These are phyloP conservation scores for Reticulitermes speratus DNA, from an alignment of 1,140 invertebrate species.

Conservation along the genomic window DNA sequence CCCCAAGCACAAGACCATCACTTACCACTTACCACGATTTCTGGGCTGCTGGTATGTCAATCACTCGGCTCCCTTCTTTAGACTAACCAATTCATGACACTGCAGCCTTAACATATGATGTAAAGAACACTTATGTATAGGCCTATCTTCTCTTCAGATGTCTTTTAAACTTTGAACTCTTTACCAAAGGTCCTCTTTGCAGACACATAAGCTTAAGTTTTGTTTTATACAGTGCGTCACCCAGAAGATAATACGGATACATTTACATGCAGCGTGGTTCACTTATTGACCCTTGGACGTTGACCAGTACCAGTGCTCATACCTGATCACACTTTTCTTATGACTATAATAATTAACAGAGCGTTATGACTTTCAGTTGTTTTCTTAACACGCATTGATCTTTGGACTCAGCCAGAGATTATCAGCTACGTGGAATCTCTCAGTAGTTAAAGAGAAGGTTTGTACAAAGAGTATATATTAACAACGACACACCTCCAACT, in stretches of 20 bases:
- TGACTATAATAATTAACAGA: not conserved
- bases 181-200: not conserved
- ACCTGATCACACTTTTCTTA: not conserved
- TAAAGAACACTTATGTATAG: not conserved
- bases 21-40: not conserved
- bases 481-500: not conserved
- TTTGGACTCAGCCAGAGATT: not conserved
- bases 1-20: no score
- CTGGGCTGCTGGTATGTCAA: constrained; percentile 29
- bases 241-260: not conserved
- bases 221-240: not conserved
- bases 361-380: not conserved
- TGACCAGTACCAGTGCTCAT: not conserved
- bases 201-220: not conserved
- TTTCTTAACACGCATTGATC: not conserved
- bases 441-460: not conserved
- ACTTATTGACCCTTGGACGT: not conserved
- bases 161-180: constrained; percentile 5
- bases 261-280: not conserved
- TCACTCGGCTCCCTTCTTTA: not conserved
- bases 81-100: not conserved
- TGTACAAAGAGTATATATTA: not conserved
- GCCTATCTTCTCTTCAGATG: not conserved
- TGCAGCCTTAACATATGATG: not conserved
- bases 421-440: not conserved